Conservation (phyloP, 1,140 invertebrate genomes). For the Lineus longissimus region DNA sequence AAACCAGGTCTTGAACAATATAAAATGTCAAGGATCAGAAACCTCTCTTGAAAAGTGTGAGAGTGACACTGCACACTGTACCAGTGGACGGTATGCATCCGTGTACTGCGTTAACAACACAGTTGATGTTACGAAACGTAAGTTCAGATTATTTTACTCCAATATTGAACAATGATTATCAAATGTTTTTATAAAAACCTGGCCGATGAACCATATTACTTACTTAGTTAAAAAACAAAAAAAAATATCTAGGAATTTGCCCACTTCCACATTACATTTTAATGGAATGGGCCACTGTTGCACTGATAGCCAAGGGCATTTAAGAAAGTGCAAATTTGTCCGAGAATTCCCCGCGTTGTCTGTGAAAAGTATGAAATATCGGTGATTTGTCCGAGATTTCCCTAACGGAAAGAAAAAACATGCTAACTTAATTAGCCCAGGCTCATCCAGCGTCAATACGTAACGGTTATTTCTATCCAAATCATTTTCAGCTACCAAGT, state of each 20-base stretch:
- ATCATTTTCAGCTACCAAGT: conserved; percentile 27
- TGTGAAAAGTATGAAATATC: no score
- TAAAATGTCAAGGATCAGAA: conserved; percentile 26
- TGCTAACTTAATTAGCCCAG: no score
- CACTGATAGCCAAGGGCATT: conserved; percentile 23
- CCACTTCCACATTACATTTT: no score
- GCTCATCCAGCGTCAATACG: no score
- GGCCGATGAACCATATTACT: conserved; percentile 18
- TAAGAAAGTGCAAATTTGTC: background rate
- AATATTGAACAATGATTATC: no score
- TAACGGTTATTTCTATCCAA: no score
- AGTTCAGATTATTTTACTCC: no score
- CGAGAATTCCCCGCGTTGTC: no score
- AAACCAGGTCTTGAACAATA: conserved; percentile 24
- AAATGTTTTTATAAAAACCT: no score
- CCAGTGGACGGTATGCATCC: conserved; percentile 27
- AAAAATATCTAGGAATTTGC: background rate
- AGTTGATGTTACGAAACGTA: conserved; percentile 21
- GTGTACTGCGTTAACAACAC: conserved; percentile 30
- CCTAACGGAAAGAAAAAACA: no score
- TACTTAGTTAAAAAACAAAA: background rate
- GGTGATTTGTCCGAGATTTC: no score
- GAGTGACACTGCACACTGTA: conserved; percentile 19
- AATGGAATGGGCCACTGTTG: background rate
- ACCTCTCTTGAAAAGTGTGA: conserved; percentile 23